Conservation (phyloP, 2,888 invertebrate species). For the Archaeoteleia sp. region DNA sequence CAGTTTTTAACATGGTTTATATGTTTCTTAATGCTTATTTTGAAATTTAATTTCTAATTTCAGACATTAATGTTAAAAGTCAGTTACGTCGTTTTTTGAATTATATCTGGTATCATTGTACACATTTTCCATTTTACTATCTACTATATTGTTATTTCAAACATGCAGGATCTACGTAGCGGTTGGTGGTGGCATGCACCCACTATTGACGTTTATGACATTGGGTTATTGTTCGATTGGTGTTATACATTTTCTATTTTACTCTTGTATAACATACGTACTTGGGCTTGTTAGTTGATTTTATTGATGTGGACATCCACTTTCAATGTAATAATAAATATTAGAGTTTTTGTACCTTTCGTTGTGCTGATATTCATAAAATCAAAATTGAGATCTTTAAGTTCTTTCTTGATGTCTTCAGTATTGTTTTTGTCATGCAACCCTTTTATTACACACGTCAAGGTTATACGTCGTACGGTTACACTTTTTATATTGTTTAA, state of each 20-base stretch:
- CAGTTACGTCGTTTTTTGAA: constrained; percentile 34
- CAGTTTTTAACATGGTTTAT: constrained; percentile 25
- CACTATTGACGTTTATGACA: constrained; percentile 61
- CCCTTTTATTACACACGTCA: constrained; percentile 48
- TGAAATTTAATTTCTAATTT: constrained; percentile 18
- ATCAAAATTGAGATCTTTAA: constrained; percentile 16
- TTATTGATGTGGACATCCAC: constrained; percentile 29
- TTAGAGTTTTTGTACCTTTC: constrained; percentile 47
- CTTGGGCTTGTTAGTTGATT: constrained; percentile 37
- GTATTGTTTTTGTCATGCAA: constrained; percentile 31
- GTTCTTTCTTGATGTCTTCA: constrained; percentile 26
- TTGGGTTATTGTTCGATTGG: constrained; percentile 55
- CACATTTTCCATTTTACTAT: constrained; percentile 54
- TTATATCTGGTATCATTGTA: constrained; percentile 43
- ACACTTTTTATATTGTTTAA: too few relatives aligned
- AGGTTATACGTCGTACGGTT: too few relatives aligned
- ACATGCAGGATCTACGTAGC: constrained; percentile 52
- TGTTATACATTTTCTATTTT: constrained; percentile 54
- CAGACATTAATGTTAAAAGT: constrained; percentile 1
- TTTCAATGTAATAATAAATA: constrained; percentile 50
- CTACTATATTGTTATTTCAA: too few relatives aligned
- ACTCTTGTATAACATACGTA: constrained; percentile 48
- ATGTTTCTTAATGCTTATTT: constrained; percentile 24
- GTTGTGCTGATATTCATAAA: constrained; percentile 41
- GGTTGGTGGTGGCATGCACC: constrained; percentile 61